Conservation (phyloP, 2,113 vertebrate species). For the Saimiri boliviensis region DNA sequence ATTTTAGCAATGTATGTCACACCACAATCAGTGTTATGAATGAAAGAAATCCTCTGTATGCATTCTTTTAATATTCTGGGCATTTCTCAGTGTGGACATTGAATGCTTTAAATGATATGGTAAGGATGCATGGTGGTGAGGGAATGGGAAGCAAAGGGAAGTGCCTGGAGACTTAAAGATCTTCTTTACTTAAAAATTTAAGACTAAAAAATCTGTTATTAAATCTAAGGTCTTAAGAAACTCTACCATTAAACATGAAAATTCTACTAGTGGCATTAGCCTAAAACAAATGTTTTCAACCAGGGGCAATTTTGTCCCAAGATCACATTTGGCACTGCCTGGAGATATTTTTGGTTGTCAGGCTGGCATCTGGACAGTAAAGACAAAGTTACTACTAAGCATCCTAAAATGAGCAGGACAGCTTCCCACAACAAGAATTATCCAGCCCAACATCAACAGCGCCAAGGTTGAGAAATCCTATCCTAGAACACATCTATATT, state of each 20-base stretch:
- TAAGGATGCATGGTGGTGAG: not conserved
- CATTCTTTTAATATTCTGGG: conserved; percentile 34
- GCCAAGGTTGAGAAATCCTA: not conserved
- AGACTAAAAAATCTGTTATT: not conserved
- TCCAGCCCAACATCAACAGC: not conserved
- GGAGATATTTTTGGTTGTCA: conserved; percentile 14
- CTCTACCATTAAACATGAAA: conserved; percentile 23
- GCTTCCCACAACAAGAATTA: not conserved
- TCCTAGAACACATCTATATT: not conserved
- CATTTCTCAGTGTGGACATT: not conserved
- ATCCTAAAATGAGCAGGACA: not conserved
- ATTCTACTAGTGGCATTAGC: not conserved
- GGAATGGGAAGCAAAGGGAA: not conserved
- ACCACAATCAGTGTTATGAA: conserved; percentile 23
- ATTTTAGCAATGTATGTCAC: conserved; percentile 26
- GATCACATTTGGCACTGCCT: not conserved
- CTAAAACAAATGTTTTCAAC: conserved; percentile 1
- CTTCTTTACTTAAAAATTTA: not conserved
- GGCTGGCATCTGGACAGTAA: conserved; percentile 3
- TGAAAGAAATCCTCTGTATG: not conserved
- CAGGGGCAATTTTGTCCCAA: not conserved
- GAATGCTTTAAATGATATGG: not conserved
- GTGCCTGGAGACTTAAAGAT: not conserved
- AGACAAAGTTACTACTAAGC: conserved; percentile 8
- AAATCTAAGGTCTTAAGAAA: conserved; percentile 47